phyloP scores from a whole-genome alignment of 2,888 invertebrate species.

The Pandemis heparana region DNA sequence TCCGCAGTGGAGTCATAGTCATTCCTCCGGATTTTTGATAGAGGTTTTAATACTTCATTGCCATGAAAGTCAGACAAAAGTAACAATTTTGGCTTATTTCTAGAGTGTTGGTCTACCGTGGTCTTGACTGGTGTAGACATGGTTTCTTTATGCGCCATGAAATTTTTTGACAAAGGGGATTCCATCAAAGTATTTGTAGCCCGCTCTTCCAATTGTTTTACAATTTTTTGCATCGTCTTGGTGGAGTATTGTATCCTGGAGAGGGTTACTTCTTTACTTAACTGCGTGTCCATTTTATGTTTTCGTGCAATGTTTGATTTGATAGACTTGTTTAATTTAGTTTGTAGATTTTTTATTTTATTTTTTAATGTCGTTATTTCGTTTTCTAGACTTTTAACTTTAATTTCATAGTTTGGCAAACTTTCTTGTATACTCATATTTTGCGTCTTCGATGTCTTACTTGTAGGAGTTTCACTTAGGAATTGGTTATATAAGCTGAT shows the following conservation, averaged over 20 bases:
- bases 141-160: not conserved
- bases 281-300: not conserved
- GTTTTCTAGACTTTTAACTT: not conserved
- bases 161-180: not conserved
- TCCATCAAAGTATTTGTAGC: not conserved
- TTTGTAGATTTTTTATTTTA: not conserved
- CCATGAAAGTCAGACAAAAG: too few species aligned
- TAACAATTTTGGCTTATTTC: not conserved
- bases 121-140: not conserved
- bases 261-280: not conserved
- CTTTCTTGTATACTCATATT: not conserved
- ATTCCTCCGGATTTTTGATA: slow-evolving; percentile 9
- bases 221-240: not conserved
- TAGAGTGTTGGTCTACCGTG: not conserved
- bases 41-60: not conserved
- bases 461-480: not conserved
- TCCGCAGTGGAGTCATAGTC: slow-evolving; percentile 20
- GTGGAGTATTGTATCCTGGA: not conserved
- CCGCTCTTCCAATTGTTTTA: not conserved
- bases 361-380: not conserved
- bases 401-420: not conserved
- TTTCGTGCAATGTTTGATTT: not conserved
- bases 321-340: not conserved
- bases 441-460: not conserved
- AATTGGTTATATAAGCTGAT: not conserved